These are phyloP conservation scores for Sminthurides aquaticus DNA, from an alignment of 2,888 invertebrate genomes.

Conservation along the genomic window DNA sequence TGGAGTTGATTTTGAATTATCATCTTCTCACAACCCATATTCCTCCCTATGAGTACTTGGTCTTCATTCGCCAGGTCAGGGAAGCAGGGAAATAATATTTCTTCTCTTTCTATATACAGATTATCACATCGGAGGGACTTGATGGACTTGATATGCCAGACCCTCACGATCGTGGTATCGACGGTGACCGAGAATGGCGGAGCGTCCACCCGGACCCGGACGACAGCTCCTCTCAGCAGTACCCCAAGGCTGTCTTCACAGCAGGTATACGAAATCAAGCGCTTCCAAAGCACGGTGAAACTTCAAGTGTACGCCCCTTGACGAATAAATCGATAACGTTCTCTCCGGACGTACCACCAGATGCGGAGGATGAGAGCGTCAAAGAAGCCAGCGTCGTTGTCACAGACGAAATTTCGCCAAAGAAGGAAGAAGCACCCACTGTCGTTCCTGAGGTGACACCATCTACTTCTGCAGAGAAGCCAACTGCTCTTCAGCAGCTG, in stretches of 20 bases:
- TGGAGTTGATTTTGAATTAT: background rate
- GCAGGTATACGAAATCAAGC: conserved; percentile 33
- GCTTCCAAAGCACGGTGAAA: conserved; percentile 11
- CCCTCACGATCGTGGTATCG: conserved; percentile 35
- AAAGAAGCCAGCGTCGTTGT: background rate
- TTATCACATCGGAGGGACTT: conserved; percentile 40
- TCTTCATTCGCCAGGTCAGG: too few species aligned
- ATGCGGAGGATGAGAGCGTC: background rate
- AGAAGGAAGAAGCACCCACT: background rate
- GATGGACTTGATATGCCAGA: conserved; percentile 42
- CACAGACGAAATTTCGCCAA: background rate
- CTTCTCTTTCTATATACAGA: conserved; percentile 19
- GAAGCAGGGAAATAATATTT: background rate
- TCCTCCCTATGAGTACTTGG: too few species aligned
- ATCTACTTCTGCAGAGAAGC: conserved; percentile 5
- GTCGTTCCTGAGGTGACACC: conserved; percentile 3
- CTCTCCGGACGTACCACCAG: conserved; percentile 23
- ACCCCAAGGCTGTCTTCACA: conserved; percentile 24
- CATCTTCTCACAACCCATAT: too few species aligned
- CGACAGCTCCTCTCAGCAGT: conserved; percentile 10
- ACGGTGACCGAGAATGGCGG: conserved; percentile 42
- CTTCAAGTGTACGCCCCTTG: conserved; percentile 30
- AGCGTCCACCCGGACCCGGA: conserved; percentile 28
- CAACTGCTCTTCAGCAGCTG: conserved; percentile 33
- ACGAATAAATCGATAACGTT: conserved; percentile 32